Evolutionary conservation across 2,113 vertebrate genomes (phyloP).

Genomic region (Pandion haliaetus): DNA sequence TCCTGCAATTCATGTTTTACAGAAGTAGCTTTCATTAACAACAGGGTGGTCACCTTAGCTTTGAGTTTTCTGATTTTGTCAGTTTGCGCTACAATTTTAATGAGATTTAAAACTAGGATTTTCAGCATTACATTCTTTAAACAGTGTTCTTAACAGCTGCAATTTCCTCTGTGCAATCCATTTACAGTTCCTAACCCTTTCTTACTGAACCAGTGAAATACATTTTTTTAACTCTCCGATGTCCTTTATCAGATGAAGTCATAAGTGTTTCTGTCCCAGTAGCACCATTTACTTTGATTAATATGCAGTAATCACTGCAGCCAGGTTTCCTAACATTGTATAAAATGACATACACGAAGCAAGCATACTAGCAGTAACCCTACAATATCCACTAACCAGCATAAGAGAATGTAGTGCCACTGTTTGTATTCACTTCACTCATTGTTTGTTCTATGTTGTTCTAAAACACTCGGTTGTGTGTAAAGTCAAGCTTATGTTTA

Average conservation of each 20-base stretch:
- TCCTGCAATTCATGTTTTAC: background rate
- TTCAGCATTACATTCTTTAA: background rate
- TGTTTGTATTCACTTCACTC: background rate
- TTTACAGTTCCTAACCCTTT: background rate
- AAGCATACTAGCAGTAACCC: background rate
- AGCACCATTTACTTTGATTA: background rate
- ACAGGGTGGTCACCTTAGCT: background rate
- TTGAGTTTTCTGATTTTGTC: constrained; percentile 3
- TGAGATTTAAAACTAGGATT: background rate
- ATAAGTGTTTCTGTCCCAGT: background rate
- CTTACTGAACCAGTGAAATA: background rate
- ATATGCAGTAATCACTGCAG: background rate
- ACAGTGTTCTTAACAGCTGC: background rate
- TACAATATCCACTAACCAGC: background rate
- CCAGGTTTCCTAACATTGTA: background rate
- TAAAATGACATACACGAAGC: background rate
- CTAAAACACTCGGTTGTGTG: background rate
- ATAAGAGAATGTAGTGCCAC: background rate
- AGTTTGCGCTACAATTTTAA: constrained; percentile 24
- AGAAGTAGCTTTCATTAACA: constrained; percentile 7
- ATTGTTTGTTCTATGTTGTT: background rate
- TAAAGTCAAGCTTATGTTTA: background rate
- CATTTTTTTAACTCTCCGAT: background rate
- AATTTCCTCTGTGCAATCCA: background rate
- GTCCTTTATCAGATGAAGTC: background rate